Base-by-base conservation (phyloP, 2,113 vertebrate species). In the Acanthochromis polyacanthus region DNA sequence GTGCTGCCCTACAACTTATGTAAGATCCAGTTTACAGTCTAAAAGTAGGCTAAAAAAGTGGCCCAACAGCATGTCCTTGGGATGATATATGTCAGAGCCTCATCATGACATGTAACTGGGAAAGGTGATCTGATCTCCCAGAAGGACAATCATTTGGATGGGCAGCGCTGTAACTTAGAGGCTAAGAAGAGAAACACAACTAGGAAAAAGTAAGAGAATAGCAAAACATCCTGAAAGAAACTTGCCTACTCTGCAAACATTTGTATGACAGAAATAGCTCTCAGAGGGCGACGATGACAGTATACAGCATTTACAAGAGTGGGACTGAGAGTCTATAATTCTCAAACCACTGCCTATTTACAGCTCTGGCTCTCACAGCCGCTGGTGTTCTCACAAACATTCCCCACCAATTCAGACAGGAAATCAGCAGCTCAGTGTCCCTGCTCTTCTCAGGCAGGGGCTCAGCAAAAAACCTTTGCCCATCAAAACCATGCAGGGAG, bases 391-490 rank as follows among this genome's bases (percentile, higher is more conserved):
- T 71, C 28, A 75, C 56, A 71, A 72, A n/a, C 75, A 75, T 85
- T 71, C 75, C 70, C 46, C 43, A n/a, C 15, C 61, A 60, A 62
- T 28, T 25, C 5, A 48, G 83, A 75, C 82, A 83, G 88, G 87
- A 89, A 91, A 86, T 81, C 66, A 79, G 52, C 62, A 52, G 72
- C 85, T 85, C 60, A 58, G 32, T 25, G 69, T 52, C 46, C 20
- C 46, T n/a, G 66, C 63, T 75, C 48, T 23, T 30, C 66, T 75
- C 52, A 20, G 51, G 20, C 67, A 68, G 70, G 3, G 19, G 82
- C 84, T 83, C 69, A 87, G 72, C 66, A 61, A 75, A 43, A 20
- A 50, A 50, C 5, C 79, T 69, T 73, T 55, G 60, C 73, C 25
- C 64, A 75, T 84, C 67, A 55, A 83, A 75, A 83, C 67, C 63